These are phyloP conservation scores for Myripristis jacobus DNA, from an alignment of 2,797 vertebrate species.

Conservation along the genomic window DNA sequence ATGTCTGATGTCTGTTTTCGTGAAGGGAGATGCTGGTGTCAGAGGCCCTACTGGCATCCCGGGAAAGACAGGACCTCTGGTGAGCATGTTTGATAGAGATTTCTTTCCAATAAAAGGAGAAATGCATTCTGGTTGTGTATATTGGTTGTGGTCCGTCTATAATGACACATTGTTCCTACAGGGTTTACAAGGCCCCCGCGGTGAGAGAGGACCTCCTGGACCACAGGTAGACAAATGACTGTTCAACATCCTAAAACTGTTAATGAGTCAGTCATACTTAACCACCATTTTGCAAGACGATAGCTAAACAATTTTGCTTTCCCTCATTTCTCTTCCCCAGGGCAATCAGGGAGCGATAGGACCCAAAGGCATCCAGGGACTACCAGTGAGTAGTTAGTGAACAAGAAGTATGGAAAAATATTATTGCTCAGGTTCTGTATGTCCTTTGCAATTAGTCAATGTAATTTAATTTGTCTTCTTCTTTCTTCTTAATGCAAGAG, in stretches of 20 bases:
- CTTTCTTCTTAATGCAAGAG: no score
- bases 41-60: slow-evolving; percentile 72
- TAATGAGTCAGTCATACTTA: not conserved
- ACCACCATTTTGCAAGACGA: not conserved
- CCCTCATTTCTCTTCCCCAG: slow-evolving; percentile 57
- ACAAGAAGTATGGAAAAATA: not conserved
- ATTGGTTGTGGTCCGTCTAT: not conserved
- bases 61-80: slow-evolving; percentile 82
- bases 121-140: not conserved
- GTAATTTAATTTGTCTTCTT: no score
- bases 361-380: slow-evolving; percentile 79
- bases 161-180: slow-evolving; percentile 55
- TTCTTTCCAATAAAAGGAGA: not conserved
- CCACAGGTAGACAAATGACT: slow-evolving; percentile 75
- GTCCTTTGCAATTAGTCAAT: not conserved
- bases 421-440: not conserved
- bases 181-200: slow-evolving; percentile 81
- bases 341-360: slow-evolving; percentile 82
- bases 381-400: slow-evolving; percentile 74
- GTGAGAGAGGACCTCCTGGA: slow-evolving; percentile 80
- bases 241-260: no score
- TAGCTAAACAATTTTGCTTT: not conserved
- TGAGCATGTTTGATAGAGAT: slow-evolving; percentile 55
- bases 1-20: slow-evolving; percentile 10
- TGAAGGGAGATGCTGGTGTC: slow-evolving; percentile 81